Base-by-base conservation (phyloP, 2,113 vertebrate species). In the Atrichornis clamosus region DNA sequence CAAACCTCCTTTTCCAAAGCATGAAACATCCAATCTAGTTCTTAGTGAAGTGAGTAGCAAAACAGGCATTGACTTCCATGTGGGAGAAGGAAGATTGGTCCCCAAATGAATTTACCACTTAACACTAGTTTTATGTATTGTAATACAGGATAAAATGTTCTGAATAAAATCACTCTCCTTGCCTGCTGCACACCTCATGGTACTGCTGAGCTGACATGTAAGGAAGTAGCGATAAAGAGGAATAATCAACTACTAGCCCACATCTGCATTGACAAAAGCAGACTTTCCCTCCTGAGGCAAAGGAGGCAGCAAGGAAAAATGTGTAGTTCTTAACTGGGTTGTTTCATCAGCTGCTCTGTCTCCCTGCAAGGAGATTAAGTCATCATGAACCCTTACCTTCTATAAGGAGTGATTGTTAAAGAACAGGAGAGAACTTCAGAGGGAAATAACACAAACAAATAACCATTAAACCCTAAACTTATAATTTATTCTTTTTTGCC, bases 261-360 rank as follows among this genome's bases (percentile, higher is more conserved):
- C 64, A 89, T 84, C 91, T 91, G 50, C 77, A 63, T 21, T 89
- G 78, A 95, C 81, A 93, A 92, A 96, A 80, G 33, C 33, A 59
- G 64, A 64, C 81, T 77, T 87, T 94, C 19, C 69, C 75, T 93
- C 83, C 85, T 35, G 63, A 92, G 88, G 92, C 75, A 93, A 90
- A 91, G 41, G 10, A 91, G 28, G 35, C 12, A 65, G 62, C n/a
- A 73, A 85, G 72, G 21, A 90, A 95, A 95, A 80, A 67, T 13
- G 13, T 56, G 27, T 69, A 56, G 68, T 33, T 86, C 47, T 87
- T 91, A 87, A 89, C 87, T 50, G 83, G 42, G 26, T 15, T 80
- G 7, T 62, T 87, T 88, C 46, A 78, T 59, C 59, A 82, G 42
- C 49, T 42, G 49, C 26, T 72, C n/a, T 75, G 14, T 62, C 24